phyloP scores from a whole-genome alignment of 2,113 vertebrate genomes.

The Bubo blakistoni region DNA sequence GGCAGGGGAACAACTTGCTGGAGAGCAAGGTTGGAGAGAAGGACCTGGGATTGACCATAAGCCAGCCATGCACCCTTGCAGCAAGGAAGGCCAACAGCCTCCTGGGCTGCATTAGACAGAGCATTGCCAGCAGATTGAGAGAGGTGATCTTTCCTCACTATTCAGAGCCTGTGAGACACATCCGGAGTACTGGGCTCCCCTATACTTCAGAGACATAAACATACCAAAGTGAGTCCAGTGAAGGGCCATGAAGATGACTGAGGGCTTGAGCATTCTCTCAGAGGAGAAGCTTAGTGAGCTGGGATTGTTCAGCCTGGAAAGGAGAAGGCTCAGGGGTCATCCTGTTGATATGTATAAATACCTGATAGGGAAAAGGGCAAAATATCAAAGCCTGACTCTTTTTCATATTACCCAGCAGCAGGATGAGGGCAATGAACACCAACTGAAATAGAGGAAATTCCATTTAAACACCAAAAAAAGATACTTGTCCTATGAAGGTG shows the following conservation, averaged over 20 bases:
- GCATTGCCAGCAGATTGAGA: accelerated
- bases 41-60: neutral
- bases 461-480: too few species aligned
- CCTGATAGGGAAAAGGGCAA: too few species aligned
- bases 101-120: neutral
- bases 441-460: too few species aligned
- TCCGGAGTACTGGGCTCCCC: neutral
- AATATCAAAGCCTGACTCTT: too few species aligned
- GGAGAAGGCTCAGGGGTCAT: too few species aligned
- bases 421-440: too few species aligned
- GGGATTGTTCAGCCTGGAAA: too few species aligned
- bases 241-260: neutral
- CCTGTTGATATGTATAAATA: too few species aligned
- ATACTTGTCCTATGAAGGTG: too few species aligned
- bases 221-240: neutral
- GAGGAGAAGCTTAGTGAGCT: neutral
- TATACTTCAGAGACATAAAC: neutral
- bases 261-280: neutral
- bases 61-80: neutral
- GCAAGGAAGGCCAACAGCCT: neutral
- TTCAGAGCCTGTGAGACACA: neutral
- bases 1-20: too few species aligned
- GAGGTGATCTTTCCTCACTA: neutral
- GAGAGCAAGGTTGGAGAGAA: neutral
- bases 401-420: too few species aligned